Percentiles rank a stretch among this genome's conserved stretches.
phyloP scores from a whole-genome alignment of 2,797 vertebrate species.

The Oreochromis grahami region DNA sequence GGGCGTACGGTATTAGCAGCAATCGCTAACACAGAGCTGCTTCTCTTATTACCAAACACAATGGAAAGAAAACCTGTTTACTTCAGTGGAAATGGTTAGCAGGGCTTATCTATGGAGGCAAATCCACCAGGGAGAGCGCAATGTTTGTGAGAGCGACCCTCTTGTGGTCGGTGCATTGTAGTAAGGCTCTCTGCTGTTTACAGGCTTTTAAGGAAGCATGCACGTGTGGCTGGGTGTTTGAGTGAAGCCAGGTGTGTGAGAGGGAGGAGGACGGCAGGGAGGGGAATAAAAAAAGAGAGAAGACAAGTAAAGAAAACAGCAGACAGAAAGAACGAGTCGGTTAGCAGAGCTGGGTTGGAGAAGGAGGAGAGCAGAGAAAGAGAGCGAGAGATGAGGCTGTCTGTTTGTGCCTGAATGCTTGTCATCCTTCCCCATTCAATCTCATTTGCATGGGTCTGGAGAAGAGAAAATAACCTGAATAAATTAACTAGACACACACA shows the following conservation, averaged over 20 bases:
- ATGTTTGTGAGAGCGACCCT: constrained; percentile 39
- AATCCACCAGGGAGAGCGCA: constrained; percentile 25
- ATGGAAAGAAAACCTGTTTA: constrained; percentile 33
- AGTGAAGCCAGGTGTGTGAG: constrained; percentile 46
- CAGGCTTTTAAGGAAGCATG: constrained; percentile 11
- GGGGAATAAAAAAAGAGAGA: not conserved
- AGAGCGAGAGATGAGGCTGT: constrained; percentile 50
- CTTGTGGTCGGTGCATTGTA: constrained; percentile 37
- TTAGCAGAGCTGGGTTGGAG: not conserved
- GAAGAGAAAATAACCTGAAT: constrained; percentile 76
- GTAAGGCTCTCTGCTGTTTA: constrained; percentile 1
- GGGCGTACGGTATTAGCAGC: constrained; percentile 28
- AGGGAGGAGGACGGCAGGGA: not conserved
- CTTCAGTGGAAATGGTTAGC: constrained; percentile 33
- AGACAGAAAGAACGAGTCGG: not conserved
- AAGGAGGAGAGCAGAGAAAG: not conserved
- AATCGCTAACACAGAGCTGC: constrained; percentile 10
- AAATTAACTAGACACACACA: constrained; percentile 68
- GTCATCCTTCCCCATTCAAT: constrained; percentile 71
- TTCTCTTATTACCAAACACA: constrained; percentile 52
- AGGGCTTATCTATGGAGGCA: constrained; percentile 53
- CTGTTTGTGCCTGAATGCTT: constrained; percentile 68
- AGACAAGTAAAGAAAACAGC: not conserved
- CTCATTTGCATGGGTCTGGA: constrained; percentile 78
- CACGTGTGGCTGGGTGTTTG: not conserved